phyloP scores from a whole-genome alignment of 2,888 invertebrate species.

The Apodemia hepburni region DNA sequence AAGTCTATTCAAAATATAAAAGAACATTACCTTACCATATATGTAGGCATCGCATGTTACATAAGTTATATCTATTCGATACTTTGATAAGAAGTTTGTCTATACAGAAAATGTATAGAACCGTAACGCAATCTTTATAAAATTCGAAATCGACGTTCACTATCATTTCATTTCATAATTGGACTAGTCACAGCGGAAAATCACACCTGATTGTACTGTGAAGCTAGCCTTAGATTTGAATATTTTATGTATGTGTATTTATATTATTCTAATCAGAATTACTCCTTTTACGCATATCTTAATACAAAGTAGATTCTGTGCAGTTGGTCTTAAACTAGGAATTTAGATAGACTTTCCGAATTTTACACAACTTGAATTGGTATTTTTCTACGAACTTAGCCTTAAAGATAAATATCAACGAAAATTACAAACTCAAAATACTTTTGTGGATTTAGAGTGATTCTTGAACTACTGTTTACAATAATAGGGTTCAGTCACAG shows the following conservation, averaged over 20 bases:
- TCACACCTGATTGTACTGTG: not conserved
- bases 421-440: no score
- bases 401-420: no score
- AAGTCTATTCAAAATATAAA: constrained; percentile 10
- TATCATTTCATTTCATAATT: not conserved
- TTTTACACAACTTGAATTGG: not conserved
- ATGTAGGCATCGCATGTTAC: constrained; percentile 13
- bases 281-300: not conserved
- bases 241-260: not conserved
- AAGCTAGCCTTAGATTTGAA: not conserved
- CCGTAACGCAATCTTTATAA: not conserved
- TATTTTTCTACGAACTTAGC: no score
- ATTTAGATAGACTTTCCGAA: not conserved
- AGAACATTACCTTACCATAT: not conserved
- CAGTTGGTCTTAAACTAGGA: not conserved
- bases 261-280: not conserved
- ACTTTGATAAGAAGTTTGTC: not conserved
- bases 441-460: no score
- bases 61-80: not conserved
- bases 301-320: not conserved
- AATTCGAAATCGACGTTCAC: not conserved
- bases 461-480: no score
- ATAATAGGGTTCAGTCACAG: no score
- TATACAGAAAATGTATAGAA: not conserved
- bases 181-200: not conserved